These are phyloP conservation scores for Schmidtea mediterranea DNA, from an alignment of 1,140 invertebrate species.

Conservation along the genomic window DNA sequence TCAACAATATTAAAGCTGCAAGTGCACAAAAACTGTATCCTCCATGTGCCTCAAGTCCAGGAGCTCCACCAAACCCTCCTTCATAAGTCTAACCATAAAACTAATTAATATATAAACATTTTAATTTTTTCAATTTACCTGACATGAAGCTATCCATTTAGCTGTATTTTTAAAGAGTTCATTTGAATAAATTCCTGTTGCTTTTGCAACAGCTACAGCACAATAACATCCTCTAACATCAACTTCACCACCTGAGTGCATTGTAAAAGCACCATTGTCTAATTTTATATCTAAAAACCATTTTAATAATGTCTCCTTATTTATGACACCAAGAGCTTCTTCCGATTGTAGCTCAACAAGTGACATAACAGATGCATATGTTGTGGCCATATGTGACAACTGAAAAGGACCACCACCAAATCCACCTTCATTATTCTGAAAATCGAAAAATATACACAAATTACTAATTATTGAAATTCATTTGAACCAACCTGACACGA, in stretches of 20 bases:
- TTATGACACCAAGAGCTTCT: conserved; percentile 55
- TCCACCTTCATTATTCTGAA: background rate
- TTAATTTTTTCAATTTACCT: no score
- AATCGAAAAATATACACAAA: no score
- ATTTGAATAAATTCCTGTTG: conserved; percentile 50
- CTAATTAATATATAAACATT: no score
- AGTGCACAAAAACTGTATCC: conserved; percentile 90
- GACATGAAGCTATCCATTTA: conserved; percentile 44
- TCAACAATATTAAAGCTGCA: conserved; percentile 53
- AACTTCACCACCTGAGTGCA: conserved; percentile 72
- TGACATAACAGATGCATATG: conserved; percentile 79
- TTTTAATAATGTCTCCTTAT: conserved; percentile 42
- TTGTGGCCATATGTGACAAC: conserved; percentile 64
- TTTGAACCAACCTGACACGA: conserved; percentile 2
- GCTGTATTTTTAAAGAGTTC: conserved; percentile 54
- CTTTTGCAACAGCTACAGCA: conserved; percentile 55
- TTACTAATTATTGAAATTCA: no score
- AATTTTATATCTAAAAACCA: conserved; percentile 49
- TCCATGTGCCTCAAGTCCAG: conserved; percentile 84
- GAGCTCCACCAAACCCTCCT: conserved; percentile 75
- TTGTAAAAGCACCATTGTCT: conserved; percentile 58
- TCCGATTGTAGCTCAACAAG: conserved; percentile 58
- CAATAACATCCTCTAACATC: conserved; percentile 82
- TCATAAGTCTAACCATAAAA: conserved; percentile 98
- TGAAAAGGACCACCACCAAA: conserved; percentile 51